Base-by-base conservation (phyloP, 2,113 vertebrate species). In the Falco punctatus region DNA sequence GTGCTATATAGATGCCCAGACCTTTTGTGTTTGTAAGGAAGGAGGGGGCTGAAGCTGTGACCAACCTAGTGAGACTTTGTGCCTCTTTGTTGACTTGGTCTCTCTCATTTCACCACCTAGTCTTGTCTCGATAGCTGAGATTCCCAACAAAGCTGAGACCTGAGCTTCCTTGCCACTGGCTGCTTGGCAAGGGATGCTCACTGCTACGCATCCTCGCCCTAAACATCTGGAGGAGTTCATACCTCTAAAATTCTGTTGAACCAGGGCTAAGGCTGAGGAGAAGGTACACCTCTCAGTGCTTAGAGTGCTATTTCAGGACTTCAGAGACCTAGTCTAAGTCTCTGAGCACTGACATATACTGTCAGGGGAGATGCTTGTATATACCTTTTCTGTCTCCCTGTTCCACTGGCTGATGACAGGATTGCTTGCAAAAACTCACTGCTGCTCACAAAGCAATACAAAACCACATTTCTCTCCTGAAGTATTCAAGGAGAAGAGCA, bases 41-140 rank as follows among this genome's bases (percentile, higher is more conserved):
- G 32, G 46, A 90, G 24, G 7, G 9, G 15, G 4, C 16, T 54
- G 70, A 92, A 79, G 28, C 55, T 64, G 32, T 71, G 44, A 42
- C 46, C 3, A 20, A 78, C n/a, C 24, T n/a, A 16, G 5, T 3
- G 8, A 78, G 69, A 57, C 24, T 70, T 83, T 79, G 9, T 38
- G 30, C 2, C 1, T 71, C 14, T 86, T 83, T 40, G 35, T 15
- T 57, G 40, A 12, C 26, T 75, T 1, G 0, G 1, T 14, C 8
- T 48, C 26, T 74, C 35, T 48, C n/a, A 48, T 73, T 77, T 86
- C 49, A 57, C 28, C 57, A 30, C 42, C 13, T 33, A 30, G 54
- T 15, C 23, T 33, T 92, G 26, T 55, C 75, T 66, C 55, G 42
- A 1, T 19, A 67, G 46, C 21, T 71, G 66, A 81, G 26, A 82